Evolutionary conservation across 1,140 invertebrate genomes (phyloP).

Genomic region (Papilio polytes): DNA sequence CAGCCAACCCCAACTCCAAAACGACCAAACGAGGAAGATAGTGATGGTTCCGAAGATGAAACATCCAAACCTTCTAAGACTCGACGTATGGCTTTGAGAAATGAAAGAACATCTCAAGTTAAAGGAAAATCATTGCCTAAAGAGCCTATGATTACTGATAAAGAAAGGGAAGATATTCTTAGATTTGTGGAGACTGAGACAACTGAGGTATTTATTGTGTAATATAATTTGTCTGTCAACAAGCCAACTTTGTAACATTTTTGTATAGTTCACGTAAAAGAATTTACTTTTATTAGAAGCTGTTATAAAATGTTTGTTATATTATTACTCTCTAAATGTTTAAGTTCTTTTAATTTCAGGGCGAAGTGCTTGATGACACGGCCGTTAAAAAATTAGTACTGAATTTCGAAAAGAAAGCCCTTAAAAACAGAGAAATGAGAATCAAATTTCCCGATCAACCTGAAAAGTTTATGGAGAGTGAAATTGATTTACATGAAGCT

Average conservation of each 20-base stretch:
- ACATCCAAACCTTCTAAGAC: constrained; percentile 82
- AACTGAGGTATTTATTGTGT: constrained; percentile 85
- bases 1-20: constrained; percentile 92
- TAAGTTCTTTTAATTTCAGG: constrained; percentile 68
- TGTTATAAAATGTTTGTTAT: neutral
- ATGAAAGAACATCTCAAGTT: constrained; percentile 82
- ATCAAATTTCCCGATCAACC: constrained; percentile 99
- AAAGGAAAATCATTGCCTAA: constrained; percentile 62
- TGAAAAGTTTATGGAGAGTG: constrained; percentile 99
- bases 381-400: constrained; percentile 95
- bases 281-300: constrained; percentile 1
- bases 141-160: constrained; percentile 87
- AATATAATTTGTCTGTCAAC: neutral
- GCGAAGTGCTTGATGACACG: constrained; percentile 93
- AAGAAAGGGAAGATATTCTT: constrained; percentile 91
- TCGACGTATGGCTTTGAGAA: constrained; percentile 80
- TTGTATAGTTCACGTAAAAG: neutral
- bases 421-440: constrained; percentile 98
- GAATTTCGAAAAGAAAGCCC: constrained; percentile 96
- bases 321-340: neutral
- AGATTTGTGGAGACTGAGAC: constrained; percentile 93
- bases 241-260: neutral
- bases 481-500: constrained; percentile 96
- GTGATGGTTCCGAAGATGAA: constrained; percentile 86
- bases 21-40: constrained; percentile 88